Percentiles rank a stretch among this genome's conserved stretches.
Evolutionary conservation across 37 sponge, comb jelly and placozoan genomes (phyloP).

Genomic region (Oopsacas minuta): DNA sequence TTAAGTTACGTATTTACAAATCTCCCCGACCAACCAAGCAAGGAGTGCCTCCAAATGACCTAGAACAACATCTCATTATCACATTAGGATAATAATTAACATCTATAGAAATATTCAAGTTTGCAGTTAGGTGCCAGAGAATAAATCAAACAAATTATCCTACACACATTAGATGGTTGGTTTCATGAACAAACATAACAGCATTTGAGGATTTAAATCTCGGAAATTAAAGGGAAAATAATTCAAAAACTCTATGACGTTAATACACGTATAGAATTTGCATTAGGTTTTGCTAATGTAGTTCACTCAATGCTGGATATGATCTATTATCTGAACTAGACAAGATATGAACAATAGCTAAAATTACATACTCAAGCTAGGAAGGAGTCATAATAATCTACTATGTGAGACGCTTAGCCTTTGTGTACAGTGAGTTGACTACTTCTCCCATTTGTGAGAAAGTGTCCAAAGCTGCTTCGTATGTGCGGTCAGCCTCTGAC

Average conservation of each 20-base stretch:
- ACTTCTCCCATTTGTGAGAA: slow-evolving; percentile 72
- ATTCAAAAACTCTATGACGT: not conserved
- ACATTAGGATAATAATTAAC: not conserved
- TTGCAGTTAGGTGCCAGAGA: not conserved
- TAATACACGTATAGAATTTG: not conserved
- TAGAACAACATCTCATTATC: not conserved
- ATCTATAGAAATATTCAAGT: not conserved
- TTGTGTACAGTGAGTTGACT: slow-evolving; percentile 76
- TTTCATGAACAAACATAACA: not conserved
- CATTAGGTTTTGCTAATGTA: not conserved
- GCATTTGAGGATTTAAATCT: not conserved
- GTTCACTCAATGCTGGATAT: slow-evolving; percentile 18
- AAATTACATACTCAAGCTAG: slow-evolving; percentile 19
- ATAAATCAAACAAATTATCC: not conserved
- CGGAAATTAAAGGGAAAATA: not conserved
- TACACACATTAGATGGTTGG: not conserved
- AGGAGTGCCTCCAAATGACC: no score
- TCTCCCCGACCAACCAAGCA: no score
- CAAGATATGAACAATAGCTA: slow-evolving; percentile 15
- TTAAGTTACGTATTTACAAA: no score
- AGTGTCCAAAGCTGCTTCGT: slow-evolving; percentile 76
- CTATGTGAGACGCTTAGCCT: slow-evolving; percentile 53
- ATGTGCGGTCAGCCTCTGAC: slow-evolving; percentile 55
- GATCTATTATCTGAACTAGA: slow-evolving; percentile 19
- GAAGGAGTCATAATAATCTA: not conserved